Conservation (phyloP, 2,797 vertebrate genomes). For the Argya squamiceps region DNA sequence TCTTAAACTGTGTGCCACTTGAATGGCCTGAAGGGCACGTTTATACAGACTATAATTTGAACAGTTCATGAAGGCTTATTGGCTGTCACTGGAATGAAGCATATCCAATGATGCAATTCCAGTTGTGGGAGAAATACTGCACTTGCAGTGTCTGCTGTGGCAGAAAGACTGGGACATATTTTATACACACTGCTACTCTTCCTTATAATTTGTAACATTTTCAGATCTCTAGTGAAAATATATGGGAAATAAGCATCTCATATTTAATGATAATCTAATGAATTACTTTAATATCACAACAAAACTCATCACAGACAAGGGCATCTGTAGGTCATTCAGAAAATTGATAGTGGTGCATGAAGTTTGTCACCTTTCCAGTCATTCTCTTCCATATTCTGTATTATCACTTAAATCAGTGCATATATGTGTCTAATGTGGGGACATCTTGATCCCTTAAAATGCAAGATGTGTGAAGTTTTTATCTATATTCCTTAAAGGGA, state of each 20-base stretch:
- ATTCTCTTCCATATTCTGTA: background rate
- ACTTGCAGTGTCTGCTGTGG: background rate
- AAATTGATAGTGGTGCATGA: background rate
- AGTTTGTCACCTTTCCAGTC: background rate
- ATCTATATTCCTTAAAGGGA: background rate
- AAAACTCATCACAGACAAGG: background rate
- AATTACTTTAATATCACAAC: background rate
- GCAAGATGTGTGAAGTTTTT: slow-evolving; percentile 16
- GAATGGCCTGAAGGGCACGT: background rate
- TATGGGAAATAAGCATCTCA: background rate
- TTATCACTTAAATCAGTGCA: background rate
- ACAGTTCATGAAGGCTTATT: background rate
- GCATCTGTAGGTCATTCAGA: background rate
- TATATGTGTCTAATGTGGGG: background rate
- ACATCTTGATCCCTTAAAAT: background rate
- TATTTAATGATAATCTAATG: background rate
- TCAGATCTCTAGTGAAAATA: background rate
- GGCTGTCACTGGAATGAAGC: background rate
- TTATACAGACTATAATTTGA: background rate
- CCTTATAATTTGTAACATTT: background rate
- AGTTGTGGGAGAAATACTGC: background rate
- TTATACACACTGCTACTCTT: background rate
- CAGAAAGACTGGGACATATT: background rate
- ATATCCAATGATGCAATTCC: background rate
- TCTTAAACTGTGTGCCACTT: background rate